Evolutionary conservation across 64 coral and sea anemone genomes (phyloP).

Genomic region (Acropora tenuis): DNA sequence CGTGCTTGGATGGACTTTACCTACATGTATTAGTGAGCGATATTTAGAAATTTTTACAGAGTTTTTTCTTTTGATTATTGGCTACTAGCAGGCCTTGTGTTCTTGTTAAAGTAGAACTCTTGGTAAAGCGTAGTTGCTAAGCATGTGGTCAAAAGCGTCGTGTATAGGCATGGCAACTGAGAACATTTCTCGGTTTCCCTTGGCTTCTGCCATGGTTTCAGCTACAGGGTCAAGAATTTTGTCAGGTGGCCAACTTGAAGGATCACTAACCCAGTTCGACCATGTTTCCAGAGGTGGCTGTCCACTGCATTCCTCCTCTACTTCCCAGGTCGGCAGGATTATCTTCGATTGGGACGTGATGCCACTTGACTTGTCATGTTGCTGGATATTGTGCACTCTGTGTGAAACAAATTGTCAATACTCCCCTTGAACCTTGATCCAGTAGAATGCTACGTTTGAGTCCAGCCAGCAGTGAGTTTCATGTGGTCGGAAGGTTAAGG

Average conservation of each 20-base stretch:
- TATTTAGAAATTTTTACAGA: too few species aligned
- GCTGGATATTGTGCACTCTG: constrained; percentile 11
- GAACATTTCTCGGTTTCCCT: constrained; percentile 25
- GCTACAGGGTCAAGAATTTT: constrained; percentile 7
- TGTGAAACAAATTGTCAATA: constrained; percentile 30
- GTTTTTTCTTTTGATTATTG: too few species aligned
- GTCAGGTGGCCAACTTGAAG: constrained; percentile 31
- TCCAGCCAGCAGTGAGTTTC: neutral
- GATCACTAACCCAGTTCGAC: constrained; percentile 13
- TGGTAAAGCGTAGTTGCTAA: neutral
- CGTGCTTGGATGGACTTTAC: too few species aligned
- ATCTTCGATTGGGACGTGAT: constrained; percentile 21
- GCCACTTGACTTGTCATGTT: neutral
- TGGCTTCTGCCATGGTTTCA: constrained; percentile 30
- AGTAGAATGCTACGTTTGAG: neutral
- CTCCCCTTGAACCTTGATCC: neutral
- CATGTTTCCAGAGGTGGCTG: constrained; percentile 2
- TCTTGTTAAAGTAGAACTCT: too few species aligned
- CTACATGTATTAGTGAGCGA: too few species aligned
- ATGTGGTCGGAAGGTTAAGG: neutral
- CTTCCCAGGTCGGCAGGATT: constrained; percentile 2
- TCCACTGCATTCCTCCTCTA: neutral
- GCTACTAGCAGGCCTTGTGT: too few species aligned
- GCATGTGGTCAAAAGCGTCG: neutral
- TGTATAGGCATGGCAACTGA: constrained; percentile 2